Conservation (phyloP, 1,140 invertebrate species). For the Vanessa tameamea region DNA sequence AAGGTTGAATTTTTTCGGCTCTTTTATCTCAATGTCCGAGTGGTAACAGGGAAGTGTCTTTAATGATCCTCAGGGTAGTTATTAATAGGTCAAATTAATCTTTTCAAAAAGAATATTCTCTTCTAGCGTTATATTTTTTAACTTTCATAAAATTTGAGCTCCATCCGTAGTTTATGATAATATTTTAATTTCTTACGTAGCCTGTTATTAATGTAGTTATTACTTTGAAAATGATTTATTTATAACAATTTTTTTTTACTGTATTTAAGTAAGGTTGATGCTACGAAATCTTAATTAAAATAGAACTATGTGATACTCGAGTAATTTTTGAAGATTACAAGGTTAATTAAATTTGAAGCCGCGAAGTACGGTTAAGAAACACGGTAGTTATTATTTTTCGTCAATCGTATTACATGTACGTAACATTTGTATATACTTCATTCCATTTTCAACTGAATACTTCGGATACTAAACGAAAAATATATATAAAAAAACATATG, state of each 20-base stretch:
- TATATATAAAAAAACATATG: neutral
- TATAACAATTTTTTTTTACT: too few relatives aligned
- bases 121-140: slow-evolving; percentile 16
- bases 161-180: neutral
- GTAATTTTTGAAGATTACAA: too few relatives aligned
- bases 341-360: too few relatives aligned
- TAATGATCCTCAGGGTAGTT: slow-evolving; percentile 34
- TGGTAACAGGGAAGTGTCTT: slow-evolving; percentile 34
- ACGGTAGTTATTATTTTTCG: too few relatives aligned
- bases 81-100: slow-evolving; percentile 35
- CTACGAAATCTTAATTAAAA: too few relatives aligned
- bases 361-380: too few relatives aligned
- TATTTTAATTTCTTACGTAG: neutral
- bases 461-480: neutral
- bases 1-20: slow-evolving; percentile 55
- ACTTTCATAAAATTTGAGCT: neutral
- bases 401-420: too few relatives aligned
- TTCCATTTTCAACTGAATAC: too few relatives aligned
- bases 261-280: too few relatives aligned
- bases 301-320: too few relatives aligned
- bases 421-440: too few relatives aligned
- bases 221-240: neutral
- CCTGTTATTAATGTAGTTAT: neutral
- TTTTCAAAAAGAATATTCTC: slow-evolving; percentile 24
- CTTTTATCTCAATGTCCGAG: slow-evolving; percentile 46